These are phyloP conservation scores for Acanthurus lineatus DNA, from an alignment of 2,797 vertebrate genomes.

Conservation along the genomic window DNA sequence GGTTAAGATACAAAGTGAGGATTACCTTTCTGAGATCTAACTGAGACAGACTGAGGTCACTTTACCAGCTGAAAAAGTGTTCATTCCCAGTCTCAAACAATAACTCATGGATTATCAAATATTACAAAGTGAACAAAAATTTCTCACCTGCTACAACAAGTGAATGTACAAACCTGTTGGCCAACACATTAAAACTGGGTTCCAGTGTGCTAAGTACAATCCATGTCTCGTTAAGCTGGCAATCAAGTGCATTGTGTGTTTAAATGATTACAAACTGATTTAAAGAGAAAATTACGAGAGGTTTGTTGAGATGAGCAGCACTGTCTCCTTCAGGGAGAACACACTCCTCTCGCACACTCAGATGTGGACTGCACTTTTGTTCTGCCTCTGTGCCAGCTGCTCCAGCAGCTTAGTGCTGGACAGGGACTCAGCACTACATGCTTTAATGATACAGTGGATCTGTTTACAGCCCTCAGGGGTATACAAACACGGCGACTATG, in stretches of 20 bases:
- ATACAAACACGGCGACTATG: slow-evolving; percentile 46
- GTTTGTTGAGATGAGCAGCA: slow-evolving; percentile 30
- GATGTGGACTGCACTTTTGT: slow-evolving; percentile 24
- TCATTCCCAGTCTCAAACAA: slow-evolving; percentile 9
- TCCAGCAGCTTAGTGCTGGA: slow-evolving; percentile 44
- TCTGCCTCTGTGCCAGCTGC: slow-evolving; percentile 50
- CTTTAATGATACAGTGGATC: slow-evolving; percentile 76
- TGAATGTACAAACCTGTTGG: background rate
- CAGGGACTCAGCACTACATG: slow-evolving; percentile 53
- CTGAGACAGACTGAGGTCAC: slow-evolving; percentile 72
- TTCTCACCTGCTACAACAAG: background rate
- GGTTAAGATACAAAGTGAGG: slow-evolving; percentile 15
- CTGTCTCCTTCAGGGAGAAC: slow-evolving; percentile 34
- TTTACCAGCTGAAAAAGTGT: slow-evolving; percentile 16
- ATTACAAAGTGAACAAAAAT: background rate
- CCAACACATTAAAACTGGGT: slow-evolving; percentile 3
- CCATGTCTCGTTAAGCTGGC: slow-evolving; percentile 16
- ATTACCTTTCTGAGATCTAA: slow-evolving; percentile 32
- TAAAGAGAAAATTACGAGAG: slow-evolving; percentile 35
- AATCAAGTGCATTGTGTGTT: slow-evolving; percentile 19
- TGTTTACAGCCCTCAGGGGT: slow-evolving; percentile 75
- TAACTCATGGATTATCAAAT: background rate
- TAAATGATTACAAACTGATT: slow-evolving; percentile 44
- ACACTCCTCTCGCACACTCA: slow-evolving; percentile 37
- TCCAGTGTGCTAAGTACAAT: slow-evolving; percentile 46